Base-by-base conservation (phyloP, 2,888 invertebrate species). In the Cosmia trapezina region DNA sequence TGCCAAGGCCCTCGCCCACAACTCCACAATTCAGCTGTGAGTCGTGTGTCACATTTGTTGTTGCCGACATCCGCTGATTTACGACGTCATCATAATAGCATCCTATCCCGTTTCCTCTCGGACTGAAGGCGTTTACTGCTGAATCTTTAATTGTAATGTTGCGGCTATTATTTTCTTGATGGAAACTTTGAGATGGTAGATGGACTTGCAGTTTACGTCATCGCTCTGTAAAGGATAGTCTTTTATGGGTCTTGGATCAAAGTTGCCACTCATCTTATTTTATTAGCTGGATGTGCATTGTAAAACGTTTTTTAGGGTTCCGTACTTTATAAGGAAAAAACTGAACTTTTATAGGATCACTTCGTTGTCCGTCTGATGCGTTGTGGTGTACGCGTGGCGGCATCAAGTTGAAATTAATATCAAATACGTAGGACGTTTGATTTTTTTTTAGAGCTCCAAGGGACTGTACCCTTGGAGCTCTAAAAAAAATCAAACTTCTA, bases 41-140 rank as follows among this genome's bases (percentile, higher is more conserved):
- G 87, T 86, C 63, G 80, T 79, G 70, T 78, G 85, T 84, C 84
- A 89, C 91, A 92, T 93, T 93, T 95, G 93, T 94, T 92, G 93
- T 93, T 91, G 93, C 94, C 95, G 95, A 95, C 95, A 94, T 95
- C 95, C 95, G 93, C 80, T 92, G 92, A 92, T 93, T 94, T 94
- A 94, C 90, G 86, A 84, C 88, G 84, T 86, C 86, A 80, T 84
- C 76, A 84, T 82, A 85, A 86, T 85, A 84, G 86, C 88, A 89
- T 92, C 91, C 91, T 91, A 90, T 89, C 90, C 90, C 89, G 91
- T 92, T 94, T 94, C 92, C 93, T 91, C 88, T 89, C 88, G 85
- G 85, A 76, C 76, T 76, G 61, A 66, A 89, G 89, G 83, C 83
- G 83, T 83, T 83, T 88, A 87, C 87, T 84, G 84, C 82, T 87